These are phyloP conservation scores for Zaprionus capensis DNA, from an alignment of 1,140 invertebrate genomes.

Conservation along the genomic window DNA sequence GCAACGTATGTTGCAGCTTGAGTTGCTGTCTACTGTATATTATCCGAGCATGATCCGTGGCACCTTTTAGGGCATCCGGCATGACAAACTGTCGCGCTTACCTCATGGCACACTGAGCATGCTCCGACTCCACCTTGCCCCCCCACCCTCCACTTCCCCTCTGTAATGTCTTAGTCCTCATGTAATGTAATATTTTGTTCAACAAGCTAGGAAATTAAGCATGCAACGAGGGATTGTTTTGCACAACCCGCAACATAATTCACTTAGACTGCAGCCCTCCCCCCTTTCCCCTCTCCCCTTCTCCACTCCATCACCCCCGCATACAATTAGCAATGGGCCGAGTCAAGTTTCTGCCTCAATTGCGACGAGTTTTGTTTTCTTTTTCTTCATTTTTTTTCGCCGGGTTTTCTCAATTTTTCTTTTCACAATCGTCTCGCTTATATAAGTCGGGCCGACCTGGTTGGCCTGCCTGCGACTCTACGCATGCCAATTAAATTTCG, in stretches of 20 bases:
- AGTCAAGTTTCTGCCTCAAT: slow-evolving; percentile 67
- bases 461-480: not conserved
- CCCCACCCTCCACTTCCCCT: no score
- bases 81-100: slow-evolving; percentile 16
- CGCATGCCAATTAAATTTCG: slow-evolving; percentile 11
- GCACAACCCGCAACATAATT: slow-evolving; percentile 49
- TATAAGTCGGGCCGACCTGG: not conserved
- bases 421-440: slow-evolving; percentile 54
- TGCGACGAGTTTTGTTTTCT: slow-evolving; percentile 52
- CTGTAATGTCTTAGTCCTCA: no score
- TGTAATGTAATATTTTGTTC: slow-evolving; percentile 5
- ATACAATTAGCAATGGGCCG: slow-evolving; percentile 65
- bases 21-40: slow-evolving; percentile 27
- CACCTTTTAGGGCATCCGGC: slow-evolving; percentile 45
- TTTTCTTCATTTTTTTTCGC: slow-evolving; percentile 20
- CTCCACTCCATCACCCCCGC: slow-evolving; percentile 19
- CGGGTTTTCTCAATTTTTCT: slow-evolving; percentile 36
- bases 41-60: not conserved
- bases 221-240: slow-evolving; percentile 62
- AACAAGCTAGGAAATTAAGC: slow-evolving; percentile 33
- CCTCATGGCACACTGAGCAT: slow-evolving; percentile 59
- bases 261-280: not conserved
- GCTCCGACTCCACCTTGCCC: no score
- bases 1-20: slow-evolving; percentile 43
- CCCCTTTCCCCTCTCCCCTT: not conserved